phyloP scores from a whole-genome alignment of 2,797 vertebrate species.

The Muscicapa striata region DNA sequence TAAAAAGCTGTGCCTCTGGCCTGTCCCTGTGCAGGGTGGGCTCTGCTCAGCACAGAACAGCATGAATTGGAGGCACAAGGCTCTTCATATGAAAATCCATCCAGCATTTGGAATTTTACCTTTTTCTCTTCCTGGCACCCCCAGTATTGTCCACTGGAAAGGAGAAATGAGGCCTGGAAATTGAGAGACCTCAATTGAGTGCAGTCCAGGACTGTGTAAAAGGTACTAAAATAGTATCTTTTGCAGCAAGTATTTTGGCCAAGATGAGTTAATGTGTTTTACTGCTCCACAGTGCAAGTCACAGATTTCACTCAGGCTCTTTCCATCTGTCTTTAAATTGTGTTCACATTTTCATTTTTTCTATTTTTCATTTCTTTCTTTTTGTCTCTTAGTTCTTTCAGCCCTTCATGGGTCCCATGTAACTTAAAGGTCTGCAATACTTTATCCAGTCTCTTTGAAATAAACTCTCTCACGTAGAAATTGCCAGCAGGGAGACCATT shows the following conservation, averaged over 20 bases:
- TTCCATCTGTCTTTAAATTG: slow-evolving; percentile 8
- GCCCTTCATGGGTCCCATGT: neutral
- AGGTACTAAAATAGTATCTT: neutral
- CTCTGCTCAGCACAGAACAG: neutral
- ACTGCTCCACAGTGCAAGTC: neutral
- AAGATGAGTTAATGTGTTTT: slow-evolving; percentile 13
- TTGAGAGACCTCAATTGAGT: neutral
- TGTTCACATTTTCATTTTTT: neutral
- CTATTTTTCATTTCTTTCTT: neutral
- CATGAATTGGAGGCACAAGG: neutral
- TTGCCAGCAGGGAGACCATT: slow-evolving; percentile 13
- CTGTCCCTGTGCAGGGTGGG: neutral
- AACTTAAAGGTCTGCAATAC: slow-evolving; percentile 9
- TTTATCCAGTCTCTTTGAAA: slow-evolving; percentile 10
- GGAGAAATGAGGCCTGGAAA: neutral
- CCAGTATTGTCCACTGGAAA: neutral
- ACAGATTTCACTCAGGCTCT: neutral
- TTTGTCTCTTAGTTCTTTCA: neutral
- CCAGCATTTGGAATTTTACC: neutral
- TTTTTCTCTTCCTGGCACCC: neutral
- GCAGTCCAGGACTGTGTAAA: neutral
- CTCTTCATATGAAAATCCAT: neutral
- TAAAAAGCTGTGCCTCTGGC: neutral
- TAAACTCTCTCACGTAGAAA: neutral
- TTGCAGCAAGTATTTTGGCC: neutral